Evolutionary conservation across 2,113 vertebrate species (phyloP).

Genomic region (Ascaphus truei): DNA sequence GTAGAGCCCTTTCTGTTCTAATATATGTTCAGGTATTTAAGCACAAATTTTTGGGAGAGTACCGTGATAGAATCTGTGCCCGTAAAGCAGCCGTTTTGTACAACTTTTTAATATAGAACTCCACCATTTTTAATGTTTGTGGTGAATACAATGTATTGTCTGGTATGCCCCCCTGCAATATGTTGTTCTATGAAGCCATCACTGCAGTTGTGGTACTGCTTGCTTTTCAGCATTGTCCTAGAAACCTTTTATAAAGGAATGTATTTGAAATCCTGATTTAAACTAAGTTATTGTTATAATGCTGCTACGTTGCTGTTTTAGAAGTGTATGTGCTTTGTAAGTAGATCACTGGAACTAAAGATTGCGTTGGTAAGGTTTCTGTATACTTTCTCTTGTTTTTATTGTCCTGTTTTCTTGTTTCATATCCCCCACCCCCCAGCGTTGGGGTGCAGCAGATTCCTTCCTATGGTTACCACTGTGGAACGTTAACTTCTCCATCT

Average conservation of each 20-base stretch:
- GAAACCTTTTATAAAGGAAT: slow-evolving; percentile 68
- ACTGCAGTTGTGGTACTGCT: slow-evolving; percentile 28
- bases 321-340: slow-evolving; percentile 54
- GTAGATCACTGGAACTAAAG: slow-evolving; percentile 66
- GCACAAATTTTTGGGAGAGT: neutral
- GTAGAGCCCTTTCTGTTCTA: neutral
- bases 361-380: too few relatives aligned
- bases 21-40: neutral
- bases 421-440: too few relatives aligned
- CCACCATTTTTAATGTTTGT: neutral
- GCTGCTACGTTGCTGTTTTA: slow-evolving; percentile 50
- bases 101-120: slow-evolving; percentile 6
- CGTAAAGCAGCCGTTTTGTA: slow-evolving; percentile 25
- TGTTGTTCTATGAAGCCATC: slow-evolving; percentile 47
- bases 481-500: too few relatives aligned
- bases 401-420: too few relatives aligned
- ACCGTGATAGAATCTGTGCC: slow-evolving; percentile 30
- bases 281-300: slow-evolving; percentile 48
- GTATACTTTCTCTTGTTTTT: too few relatives aligned
- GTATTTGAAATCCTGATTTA: slow-evolving; percentile 47
- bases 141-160: too few relatives aligned
- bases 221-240: slow-evolving; percentile 48
- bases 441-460: too few relatives aligned
- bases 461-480: too few relatives aligned
- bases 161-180: slow-evolving; percentile 42